These are phyloP conservation scores for Rhynchonycteris naso DNA, from an alignment of 2,797 vertebrate genomes.

Conservation along the genomic window DNA sequence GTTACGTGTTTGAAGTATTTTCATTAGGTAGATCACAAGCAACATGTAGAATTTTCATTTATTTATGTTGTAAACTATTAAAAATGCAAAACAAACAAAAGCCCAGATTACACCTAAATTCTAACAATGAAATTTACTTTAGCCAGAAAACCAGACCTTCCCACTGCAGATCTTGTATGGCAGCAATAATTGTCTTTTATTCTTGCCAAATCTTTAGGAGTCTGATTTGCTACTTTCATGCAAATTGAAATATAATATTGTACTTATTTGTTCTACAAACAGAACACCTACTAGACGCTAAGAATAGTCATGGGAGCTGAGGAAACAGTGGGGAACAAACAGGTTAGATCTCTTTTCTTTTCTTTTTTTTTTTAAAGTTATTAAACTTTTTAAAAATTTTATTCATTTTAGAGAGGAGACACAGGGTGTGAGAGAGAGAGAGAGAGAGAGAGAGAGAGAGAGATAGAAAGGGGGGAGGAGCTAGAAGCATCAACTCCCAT, in stretches of 20 bases:
- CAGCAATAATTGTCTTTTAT: neutral
- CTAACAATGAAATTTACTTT: neutral
- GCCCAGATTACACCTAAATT: neutral
- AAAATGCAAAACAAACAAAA: conserved; percentile 29
- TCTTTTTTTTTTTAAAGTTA: too few species aligned
- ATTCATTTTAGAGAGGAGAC: too few species aligned
- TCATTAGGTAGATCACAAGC: neutral
- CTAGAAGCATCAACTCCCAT: too few species aligned
- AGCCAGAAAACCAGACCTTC: neutral
- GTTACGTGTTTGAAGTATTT: neutral
- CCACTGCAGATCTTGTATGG: neutral
- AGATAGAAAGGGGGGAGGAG: too few species aligned
- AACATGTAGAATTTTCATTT: neutral
- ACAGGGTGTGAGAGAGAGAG: too few species aligned
- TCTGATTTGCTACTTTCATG: neutral
- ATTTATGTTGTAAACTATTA: neutral
- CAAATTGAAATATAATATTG: neutral
- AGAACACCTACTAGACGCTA: neutral
- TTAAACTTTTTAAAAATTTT: too few species aligned
- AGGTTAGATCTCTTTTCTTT: neutral
- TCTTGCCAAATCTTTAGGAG: neutral
- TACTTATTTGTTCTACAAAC: neutral
- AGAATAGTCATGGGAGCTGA: neutral
- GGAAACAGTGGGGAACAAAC: neutral
- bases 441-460: too few species aligned